Base-by-base conservation (phyloP, 2,113 vertebrate genomes). In the Aleadryas rufinucha region DNA sequence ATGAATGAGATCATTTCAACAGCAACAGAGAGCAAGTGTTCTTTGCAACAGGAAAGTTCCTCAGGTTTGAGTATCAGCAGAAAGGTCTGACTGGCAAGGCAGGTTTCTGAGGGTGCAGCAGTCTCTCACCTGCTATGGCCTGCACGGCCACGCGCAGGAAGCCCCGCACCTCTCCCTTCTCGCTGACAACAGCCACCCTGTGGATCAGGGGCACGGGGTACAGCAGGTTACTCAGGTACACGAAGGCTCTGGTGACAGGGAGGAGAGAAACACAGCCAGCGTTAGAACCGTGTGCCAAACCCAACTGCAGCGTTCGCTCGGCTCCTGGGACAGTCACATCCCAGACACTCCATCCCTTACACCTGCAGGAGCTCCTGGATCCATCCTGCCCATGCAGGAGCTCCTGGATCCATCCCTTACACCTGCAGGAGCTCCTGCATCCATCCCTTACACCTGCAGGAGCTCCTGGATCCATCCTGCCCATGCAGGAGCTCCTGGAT, bases 181-280 rank as follows among this genome's bases (percentile, higher is more conserved):
- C 99, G 7, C 99, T 99, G 92, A 99, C 99, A 69, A 99, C 97
- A 79, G 99, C 99, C 84, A 99, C 99, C 69, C 98, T 98, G 96
- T 99, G 99, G 91, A 99, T 99, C 93, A 99, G 98, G 21, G 99
- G 99, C 68, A 99, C 99, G 0, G 99, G 99, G 95, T 99, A 99
- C 60, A 99, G 98, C 89, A 99, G 98, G 88, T 99, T 99, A 98
- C 99, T 99, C 97, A 99, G 98, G 98, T 99, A 99, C 37, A 99
- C 99, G 66, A 99, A 99, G 0, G 99, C 99, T 95, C 99, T 99
- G 96, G 54, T 16, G 79, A 96, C 2, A 91, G 92, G 91, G 97
- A 91, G 77, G 69, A 53, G 88, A 88, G 63, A 83, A 78, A 84
- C 42, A 95, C 53, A 76, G 71, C 39, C 52, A 71, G 69, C 39